Percentiles rank a stretch among this genome's conserved stretches.
These are phyloP conservation scores for Caenorhabditis angaria DNA, from an alignment of 2,888 invertebrate species.

Conservation along the genomic window DNA sequence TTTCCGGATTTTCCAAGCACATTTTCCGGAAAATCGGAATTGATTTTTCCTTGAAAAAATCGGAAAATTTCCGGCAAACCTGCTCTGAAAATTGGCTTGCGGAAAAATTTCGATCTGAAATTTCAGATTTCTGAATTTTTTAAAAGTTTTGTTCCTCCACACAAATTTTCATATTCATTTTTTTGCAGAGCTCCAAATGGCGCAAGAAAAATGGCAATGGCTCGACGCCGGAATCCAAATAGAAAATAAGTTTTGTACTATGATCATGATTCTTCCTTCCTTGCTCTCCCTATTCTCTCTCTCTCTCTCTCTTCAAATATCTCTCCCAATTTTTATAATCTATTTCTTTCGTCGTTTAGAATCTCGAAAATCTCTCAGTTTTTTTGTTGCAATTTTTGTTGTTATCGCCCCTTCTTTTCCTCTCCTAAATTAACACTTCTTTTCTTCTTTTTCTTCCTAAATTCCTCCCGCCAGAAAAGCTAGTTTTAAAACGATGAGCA, in stretches of 20 bases:
- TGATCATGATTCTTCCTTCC: background rate
- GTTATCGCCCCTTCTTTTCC: background rate
- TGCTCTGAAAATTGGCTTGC: too few species aligned
- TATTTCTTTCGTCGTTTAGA: background rate
- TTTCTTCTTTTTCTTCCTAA: too few species aligned
- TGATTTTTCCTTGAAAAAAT: too few species aligned
- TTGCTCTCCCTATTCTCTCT: too few species aligned
- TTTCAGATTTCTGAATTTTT: too few species aligned
- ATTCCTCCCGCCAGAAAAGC: background rate
- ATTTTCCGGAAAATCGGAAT: too few species aligned
- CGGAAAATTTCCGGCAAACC: too few species aligned
- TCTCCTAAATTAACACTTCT: background rate
- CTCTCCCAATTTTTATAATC: background rate
- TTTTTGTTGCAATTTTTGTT: slow-evolving; percentile 1
- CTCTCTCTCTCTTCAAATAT: too few species aligned
- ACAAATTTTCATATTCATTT: slow-evolving; percentile 14
- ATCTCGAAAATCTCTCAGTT: background rate
- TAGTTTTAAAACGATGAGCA: background rate
- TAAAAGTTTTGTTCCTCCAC: too few species aligned
- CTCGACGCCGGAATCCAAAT: slow-evolving; percentile 38
- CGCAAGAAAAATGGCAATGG: slow-evolving; percentile 39
- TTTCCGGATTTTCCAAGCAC: too few species aligned
- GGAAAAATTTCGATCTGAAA: too few species aligned
- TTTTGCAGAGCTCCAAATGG: slow-evolving; percentile 16
- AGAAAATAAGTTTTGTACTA: slow-evolving; percentile 11